These are phyloP conservation scores for Silurus asotus DNA, from an alignment of 2,113 vertebrate genomes.

Conservation along the genomic window DNA sequence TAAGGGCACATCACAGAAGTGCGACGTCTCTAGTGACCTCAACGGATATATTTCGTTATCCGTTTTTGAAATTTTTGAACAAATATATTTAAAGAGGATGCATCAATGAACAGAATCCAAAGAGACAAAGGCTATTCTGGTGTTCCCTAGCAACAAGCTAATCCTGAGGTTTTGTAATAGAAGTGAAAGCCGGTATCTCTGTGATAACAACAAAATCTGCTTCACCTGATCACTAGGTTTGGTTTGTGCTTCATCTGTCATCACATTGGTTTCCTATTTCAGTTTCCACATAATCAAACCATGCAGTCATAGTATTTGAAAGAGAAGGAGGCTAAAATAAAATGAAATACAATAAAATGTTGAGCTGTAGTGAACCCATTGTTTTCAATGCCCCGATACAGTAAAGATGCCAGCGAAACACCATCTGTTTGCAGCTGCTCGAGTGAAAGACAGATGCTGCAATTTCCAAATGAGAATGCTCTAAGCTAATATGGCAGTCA, in stretches of 20 bases:
- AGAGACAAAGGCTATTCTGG: slow-evolving; percentile 38
- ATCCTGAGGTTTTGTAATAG: slow-evolving; percentile 43
- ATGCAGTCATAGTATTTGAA: not conserved
- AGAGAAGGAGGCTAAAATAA: not conserved
- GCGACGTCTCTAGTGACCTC: not conserved
- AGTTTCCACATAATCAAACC: not conserved
- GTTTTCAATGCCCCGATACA: not conserved
- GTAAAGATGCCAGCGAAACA: not conserved
- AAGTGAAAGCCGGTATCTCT: slow-evolving; percentile 11
- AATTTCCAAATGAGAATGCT: not conserved
- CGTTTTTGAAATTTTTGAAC: slow-evolving; percentile 14
- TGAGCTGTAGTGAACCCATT: not conserved
- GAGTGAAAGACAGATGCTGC: not conserved
- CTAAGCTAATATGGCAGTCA: slow-evolving; percentile 19
- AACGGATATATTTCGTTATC: not conserved
- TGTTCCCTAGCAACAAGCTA: slow-evolving; percentile 59
- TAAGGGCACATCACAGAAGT: not conserved
- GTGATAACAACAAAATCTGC: slow-evolving; percentile 31
- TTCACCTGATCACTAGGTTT: slow-evolving; percentile 24
- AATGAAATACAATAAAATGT: not conserved
- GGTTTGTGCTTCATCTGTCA: not conserved
- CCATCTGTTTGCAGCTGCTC: not conserved
- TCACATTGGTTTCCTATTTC: slow-evolving; percentile 5
- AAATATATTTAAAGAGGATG: slow-evolving; percentile 1
- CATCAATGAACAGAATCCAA: slow-evolving; percentile 24